These are phyloP conservation scores for Lateolabrax maculatus DNA, from an alignment of 2,797 vertebrate species.

Conservation along the genomic window DNA sequence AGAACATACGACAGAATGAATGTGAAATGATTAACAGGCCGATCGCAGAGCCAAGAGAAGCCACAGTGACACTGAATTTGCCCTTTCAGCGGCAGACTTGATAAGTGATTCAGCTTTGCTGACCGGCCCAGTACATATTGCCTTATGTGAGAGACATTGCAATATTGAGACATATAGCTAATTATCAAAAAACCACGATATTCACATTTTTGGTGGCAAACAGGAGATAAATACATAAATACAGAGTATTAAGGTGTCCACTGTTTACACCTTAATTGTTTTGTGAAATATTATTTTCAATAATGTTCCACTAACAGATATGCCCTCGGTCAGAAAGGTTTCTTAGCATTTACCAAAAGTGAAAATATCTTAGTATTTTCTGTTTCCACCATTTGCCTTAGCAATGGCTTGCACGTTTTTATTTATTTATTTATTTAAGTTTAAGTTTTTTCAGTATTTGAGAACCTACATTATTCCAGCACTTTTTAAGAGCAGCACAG, in stretches of 20 bases:
- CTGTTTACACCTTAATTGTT: neutral
- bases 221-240: neutral
- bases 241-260: neutral
- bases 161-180: too few relatives aligned
- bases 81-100: conserved; percentile 84
- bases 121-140: conserved; percentile 41
- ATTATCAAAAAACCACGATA: neutral
- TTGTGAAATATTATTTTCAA: neutral
- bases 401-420: conserved; percentile 43
- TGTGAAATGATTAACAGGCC: conserved; percentile 83
- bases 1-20: conserved; percentile 82
- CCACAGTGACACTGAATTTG: conserved; percentile 79
- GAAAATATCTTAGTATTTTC: conserved; percentile 20
- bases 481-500: conserved; percentile 27
- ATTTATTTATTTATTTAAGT: neutral
- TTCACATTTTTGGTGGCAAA: conserved; percentile 15
- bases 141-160: conserved; percentile 60
- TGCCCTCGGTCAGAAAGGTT: neutral
- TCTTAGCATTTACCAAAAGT: conserved; percentile 1
- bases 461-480: neutral
- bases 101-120: conserved; percentile 37
- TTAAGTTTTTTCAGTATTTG: conserved; percentile 5
- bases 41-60: conserved; percentile 73
- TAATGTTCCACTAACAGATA: neutral
- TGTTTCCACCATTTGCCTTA: conserved; percentile 67